Evolutionary conservation across 2,113 vertebrate genomes (phyloP).

Genomic region (Athene noctua): DNA sequence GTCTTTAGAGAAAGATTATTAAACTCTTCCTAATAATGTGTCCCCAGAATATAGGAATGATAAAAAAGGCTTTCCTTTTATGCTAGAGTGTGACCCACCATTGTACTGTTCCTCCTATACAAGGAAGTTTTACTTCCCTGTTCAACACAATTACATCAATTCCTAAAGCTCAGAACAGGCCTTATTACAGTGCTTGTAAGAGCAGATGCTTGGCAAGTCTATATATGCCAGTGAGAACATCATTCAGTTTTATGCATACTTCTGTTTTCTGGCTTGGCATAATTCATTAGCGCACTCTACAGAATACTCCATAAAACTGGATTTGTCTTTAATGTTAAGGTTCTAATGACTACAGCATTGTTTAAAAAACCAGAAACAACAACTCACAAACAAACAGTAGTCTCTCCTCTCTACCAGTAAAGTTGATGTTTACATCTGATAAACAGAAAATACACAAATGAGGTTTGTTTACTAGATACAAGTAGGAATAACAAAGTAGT

Average conservation of each 20-base stretch:
- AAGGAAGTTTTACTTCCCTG: background rate
- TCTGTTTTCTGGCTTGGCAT: constrained; percentile 72
- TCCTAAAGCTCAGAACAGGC: constrained; percentile 15
- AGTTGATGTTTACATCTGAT: background rate
- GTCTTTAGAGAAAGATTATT: background rate
- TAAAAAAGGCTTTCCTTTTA: background rate
- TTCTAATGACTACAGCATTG: constrained; percentile 54
- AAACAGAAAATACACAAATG: background rate
- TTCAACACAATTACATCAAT: background rate
- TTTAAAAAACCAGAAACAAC: constrained; percentile 42
- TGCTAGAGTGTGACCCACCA: background rate
- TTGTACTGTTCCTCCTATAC: background rate
- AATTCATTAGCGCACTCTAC: constrained; percentile 76
- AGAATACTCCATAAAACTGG: constrained; percentile 75
- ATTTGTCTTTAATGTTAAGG: constrained; percentile 65
- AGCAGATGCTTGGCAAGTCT: constrained; percentile 71
- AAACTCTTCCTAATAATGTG: background rate
- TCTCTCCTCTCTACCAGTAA: background rate
- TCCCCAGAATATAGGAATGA: background rate
- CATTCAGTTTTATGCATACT: constrained; percentile 77
- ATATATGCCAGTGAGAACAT: constrained; percentile 75
- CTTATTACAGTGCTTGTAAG: constrained; percentile 16
- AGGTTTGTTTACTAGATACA: background rate
- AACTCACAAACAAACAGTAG: background rate
- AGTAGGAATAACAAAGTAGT: background rate